A percentile compares a stretch with the other conserved stretches of the same genome.
These are phyloP conservation scores for Lasioglossum baleicum DNA, from an alignment of 1,140 invertebrate species.

Conservation along the genomic window DNA sequence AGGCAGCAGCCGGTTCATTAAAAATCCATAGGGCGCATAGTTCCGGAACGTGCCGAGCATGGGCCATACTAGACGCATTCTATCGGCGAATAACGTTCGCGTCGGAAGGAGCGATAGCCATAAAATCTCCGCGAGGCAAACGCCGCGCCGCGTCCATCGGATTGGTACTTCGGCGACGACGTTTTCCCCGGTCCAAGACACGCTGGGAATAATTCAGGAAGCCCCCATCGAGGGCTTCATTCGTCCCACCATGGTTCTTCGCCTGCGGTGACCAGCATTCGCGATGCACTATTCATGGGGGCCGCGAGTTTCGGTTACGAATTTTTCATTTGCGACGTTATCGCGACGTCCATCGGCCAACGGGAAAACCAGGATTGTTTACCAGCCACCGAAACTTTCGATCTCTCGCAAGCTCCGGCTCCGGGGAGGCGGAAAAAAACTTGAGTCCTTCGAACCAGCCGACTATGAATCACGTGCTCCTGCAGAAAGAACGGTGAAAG, in stretches of 20 bases:
- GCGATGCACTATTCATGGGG: slow-evolving; percentile 59
- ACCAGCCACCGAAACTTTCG: neutral
- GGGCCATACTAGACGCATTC: slow-evolving; percentile 7
- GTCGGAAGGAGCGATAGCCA: slow-evolving; percentile 24
- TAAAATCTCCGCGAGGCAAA: slow-evolving; percentile 48
- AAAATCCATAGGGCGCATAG: slow-evolving; percentile 59
- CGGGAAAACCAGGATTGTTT: neutral
- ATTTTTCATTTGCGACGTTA: slow-evolving; percentile 52
- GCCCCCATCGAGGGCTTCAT: neutral
- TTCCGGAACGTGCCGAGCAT: slow-evolving; percentile 50
- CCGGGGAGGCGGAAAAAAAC: neutral
- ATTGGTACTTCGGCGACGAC: slow-evolving; percentile 35
- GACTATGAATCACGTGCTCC: neutral
- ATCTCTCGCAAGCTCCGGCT: neutral
- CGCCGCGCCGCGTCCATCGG: slow-evolving; percentile 36
- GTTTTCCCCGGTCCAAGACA: slow-evolving; percentile 39
- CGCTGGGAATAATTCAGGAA: slow-evolving; percentile 59
- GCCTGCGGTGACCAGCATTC: slow-evolving; percentile 40
- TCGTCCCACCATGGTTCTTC: neutral
- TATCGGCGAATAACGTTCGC: slow-evolving; percentile 49
- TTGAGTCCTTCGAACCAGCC: neutral
- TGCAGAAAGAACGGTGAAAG: neutral
- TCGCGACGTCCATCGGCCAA: slow-evolving; percentile 15
- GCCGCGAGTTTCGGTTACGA: slow-evolving; percentile 52
- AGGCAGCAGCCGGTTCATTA: slow-evolving; percentile 33